These are phyloP conservation scores for Bergia sp. DNA, from an alignment of 92 coral and sea anemone species.

Conservation along the genomic window DNA sequence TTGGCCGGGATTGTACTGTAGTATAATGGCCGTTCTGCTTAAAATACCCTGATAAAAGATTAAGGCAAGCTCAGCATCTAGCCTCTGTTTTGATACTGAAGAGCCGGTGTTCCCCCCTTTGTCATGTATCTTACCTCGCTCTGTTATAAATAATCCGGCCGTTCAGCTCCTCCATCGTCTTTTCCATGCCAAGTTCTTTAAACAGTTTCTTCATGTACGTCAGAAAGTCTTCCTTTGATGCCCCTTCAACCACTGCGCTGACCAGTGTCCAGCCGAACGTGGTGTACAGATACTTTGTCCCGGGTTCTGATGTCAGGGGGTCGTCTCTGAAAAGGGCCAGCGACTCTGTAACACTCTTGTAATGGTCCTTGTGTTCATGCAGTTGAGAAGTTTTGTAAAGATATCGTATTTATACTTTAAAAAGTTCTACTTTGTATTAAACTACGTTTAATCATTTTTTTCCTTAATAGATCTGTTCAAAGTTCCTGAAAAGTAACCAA, in stretches of 20 bases:
- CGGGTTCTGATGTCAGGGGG: conserved; percentile 78
- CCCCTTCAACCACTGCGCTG: conserved; percentile 90
- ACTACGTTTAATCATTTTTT: background rate
- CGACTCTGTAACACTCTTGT: conserved; percentile 76
- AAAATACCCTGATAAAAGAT: too few species aligned
- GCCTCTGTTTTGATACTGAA: too few species aligned
- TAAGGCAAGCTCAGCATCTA: too few species aligned
- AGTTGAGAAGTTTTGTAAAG: background rate
- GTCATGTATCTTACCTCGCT: conserved; percentile 67
- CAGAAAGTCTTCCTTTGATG: conserved; percentile 78
- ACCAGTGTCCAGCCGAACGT: conserved; percentile 90
- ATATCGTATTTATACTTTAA: background rate
- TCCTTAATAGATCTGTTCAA: too few species aligned
- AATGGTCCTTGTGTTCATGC: conserved; percentile 61
- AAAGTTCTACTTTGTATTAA: background rate
- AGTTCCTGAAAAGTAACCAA: too few species aligned
- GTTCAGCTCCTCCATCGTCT: conserved; percentile 82
- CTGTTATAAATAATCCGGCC: conserved; percentile 74
- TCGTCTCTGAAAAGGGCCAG: conserved; percentile 87
- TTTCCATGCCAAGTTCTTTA: conserved; percentile 85
- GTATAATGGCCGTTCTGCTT: too few species aligned
- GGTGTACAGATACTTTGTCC: conserved; percentile 80
- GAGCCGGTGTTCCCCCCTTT: too few species aligned
- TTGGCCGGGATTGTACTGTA: too few species aligned
- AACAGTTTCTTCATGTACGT: conserved; percentile 76